A percentile compares a stretch with the other conserved stretches of the same genome.
Conservation (phyloP, 2,797 vertebrate genomes). For the Lepilemur septentrionalis region DNA sequence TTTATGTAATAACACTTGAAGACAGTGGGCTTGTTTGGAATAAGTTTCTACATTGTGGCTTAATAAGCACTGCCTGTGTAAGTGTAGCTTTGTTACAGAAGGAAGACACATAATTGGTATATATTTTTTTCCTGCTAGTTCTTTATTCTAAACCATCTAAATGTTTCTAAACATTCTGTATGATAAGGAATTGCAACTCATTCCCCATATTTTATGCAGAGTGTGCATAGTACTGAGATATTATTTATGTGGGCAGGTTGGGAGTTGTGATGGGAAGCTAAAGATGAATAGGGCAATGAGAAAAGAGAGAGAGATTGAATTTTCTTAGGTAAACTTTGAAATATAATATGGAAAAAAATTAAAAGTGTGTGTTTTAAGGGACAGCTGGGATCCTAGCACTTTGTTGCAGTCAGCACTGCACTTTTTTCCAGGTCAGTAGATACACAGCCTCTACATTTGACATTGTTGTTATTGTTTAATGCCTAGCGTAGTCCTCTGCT, state of each 20-base stretch:
- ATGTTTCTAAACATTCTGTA: conserved; percentile 39
- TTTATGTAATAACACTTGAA: conserved; percentile 10
- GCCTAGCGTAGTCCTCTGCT: not conserved
- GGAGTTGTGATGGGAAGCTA: conserved; percentile 2
- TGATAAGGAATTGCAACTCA: not conserved
- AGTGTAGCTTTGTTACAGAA: conserved; percentile 22
- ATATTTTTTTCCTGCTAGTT: not conserved
- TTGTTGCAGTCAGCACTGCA: not conserved
- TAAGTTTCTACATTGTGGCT: not conserved
- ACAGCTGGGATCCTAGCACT: not conserved
- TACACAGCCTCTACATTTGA: not conserved
- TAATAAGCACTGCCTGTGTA: conserved; percentile 6
- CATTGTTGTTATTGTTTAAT: not conserved
- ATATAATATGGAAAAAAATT: not conserved
- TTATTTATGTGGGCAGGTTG: not conserved
- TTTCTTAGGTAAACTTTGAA: conserved; percentile 33
- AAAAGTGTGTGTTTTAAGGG: not conserved
- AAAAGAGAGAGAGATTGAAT: conserved; percentile 27
- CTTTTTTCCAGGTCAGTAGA: not conserved
- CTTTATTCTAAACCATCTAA: conserved; percentile 51
- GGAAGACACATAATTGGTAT: conserved; percentile 2
- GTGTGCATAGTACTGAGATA: not conserved
- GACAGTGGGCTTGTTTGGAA: conserved; percentile 16
- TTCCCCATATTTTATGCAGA: not conserved
- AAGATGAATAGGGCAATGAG: not conserved